These are phyloP conservation scores for Pachliopta kotzebuea DNA, from an alignment of 2,888 invertebrate species.

Conservation along the genomic window DNA sequence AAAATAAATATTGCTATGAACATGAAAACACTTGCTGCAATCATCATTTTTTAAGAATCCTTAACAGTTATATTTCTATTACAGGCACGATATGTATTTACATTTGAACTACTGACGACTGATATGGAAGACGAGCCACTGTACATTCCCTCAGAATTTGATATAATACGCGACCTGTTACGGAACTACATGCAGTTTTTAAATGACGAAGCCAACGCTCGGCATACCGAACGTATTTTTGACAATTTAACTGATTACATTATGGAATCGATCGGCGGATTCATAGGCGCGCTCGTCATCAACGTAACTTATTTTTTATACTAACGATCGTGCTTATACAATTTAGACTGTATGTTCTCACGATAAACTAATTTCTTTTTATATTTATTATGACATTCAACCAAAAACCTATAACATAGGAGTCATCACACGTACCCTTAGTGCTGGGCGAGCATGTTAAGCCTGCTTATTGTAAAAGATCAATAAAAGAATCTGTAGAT, in stretches of 20 bases:
- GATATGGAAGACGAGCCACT: conserved; percentile 36
- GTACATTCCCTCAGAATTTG: conserved; percentile 49
- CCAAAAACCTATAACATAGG: too few species aligned
- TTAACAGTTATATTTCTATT: not conserved
- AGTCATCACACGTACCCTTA: too few species aligned
- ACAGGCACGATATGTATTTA: conserved; percentile 3
- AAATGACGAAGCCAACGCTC: conserved; percentile 26
- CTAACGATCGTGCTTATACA: not conserved
- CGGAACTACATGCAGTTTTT: conserved; percentile 47
- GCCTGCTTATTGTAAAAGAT: too few species aligned
- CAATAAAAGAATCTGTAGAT: too few species aligned
- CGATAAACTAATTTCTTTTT: too few species aligned
- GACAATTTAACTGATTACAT: conserved; percentile 43
- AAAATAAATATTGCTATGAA: too few species aligned
- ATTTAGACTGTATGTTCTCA: too few species aligned
- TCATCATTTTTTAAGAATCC: too few species aligned
- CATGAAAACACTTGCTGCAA: too few species aligned
- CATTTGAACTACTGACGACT: conserved; percentile 21
- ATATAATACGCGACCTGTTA: conserved; percentile 43
- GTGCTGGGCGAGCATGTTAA: too few species aligned
- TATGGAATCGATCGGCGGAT: conserved; percentile 39
- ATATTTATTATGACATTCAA: too few species aligned
- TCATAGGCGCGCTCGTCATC: conserved; percentile 44
- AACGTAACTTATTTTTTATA: not conserved
- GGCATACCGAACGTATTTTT: too few species aligned